Conservation (phyloP, 2,113 vertebrate genomes). For the Prietella phreatophila region DNA sequence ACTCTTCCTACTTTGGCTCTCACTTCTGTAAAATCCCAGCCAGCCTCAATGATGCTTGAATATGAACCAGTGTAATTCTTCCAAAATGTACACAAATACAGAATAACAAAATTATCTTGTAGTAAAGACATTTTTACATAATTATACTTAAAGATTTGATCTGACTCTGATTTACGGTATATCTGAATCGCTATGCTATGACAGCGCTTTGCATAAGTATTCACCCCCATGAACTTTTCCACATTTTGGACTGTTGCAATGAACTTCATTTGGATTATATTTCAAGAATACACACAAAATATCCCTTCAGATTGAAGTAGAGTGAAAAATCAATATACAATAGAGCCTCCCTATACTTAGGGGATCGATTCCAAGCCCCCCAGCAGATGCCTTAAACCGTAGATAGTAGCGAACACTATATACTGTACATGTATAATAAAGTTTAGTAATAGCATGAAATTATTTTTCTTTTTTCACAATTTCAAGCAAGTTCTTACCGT, state of each 20-base stretch:
- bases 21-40: not conserved
- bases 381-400: too few species aligned
- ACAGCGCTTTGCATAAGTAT: not conserved
- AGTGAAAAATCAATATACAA: not conserved
- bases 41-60: not conserved
- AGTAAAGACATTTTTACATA: not conserved
- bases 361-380: too few species aligned
- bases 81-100: too few species aligned
- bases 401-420: too few species aligned
- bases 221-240: not conserved
- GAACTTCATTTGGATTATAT: not conserved
- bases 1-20: not conserved
- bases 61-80: not conserved
- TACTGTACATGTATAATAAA: too few species aligned
- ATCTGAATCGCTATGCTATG: not conserved
- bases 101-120: not conserved
- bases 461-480: too few species aligned
- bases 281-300: not conserved
- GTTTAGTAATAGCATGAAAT: too few species aligned
- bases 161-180: not conserved
- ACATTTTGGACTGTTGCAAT: not conserved
- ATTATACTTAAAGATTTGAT: not conserved
- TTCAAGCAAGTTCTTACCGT: too few species aligned
- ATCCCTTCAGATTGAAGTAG: not conserved
- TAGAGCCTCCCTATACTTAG: too few species aligned